Evolutionary conservation across 2,113 vertebrate genomes (phyloP), one percentile per base, ranked within the genome.

Genomic region (Sylvietta virens): DNA sequence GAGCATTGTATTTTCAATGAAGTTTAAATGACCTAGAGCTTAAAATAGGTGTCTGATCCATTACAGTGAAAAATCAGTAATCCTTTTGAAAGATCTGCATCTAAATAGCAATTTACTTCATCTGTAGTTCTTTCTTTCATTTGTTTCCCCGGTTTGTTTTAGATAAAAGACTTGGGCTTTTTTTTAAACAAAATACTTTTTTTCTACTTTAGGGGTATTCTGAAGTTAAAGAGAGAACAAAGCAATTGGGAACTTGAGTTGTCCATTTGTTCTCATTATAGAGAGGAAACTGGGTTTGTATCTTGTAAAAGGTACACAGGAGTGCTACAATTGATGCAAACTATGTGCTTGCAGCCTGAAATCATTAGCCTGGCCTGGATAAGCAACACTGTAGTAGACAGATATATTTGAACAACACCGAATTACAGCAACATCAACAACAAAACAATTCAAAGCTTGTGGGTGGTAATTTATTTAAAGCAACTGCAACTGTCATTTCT

Each of bases 211-310:
- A 2, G 1, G 2, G 30, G 5, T 3, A 35, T 51, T 61, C 21
- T 67, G 35, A 67, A 60, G 15, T 61, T 67, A 53, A 81, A 27
- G 10, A 31, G 17, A 65, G 4, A 96, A 44, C 6, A 69, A 79
- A 72, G 22, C 15, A 50, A 33, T 86, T 85, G 13, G 33, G 22
- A 80, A 4, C 6, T 30, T 54, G 12, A 64, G 20, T 53, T 71
- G n/a, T 48, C 26, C 20, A 48, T 90, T 94, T 89, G 7, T 83
- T 95, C 61, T 94, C 65, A 87, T 94, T 88, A 91, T 18, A 71
- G 47, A 56, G 61, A 67, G 6, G 44, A 79, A 74, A 48, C 37
- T 13, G 18, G 12, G 69, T 70, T 74, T 70, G 10, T 71, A 16
- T 11, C 15, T 53, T 39, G 9, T 56, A 44, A 86, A 90, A 83